Evolutionary conservation across 92 coral and sea anemone species (phyloP).

Genomic region (Heliopora coerulea): DNA sequence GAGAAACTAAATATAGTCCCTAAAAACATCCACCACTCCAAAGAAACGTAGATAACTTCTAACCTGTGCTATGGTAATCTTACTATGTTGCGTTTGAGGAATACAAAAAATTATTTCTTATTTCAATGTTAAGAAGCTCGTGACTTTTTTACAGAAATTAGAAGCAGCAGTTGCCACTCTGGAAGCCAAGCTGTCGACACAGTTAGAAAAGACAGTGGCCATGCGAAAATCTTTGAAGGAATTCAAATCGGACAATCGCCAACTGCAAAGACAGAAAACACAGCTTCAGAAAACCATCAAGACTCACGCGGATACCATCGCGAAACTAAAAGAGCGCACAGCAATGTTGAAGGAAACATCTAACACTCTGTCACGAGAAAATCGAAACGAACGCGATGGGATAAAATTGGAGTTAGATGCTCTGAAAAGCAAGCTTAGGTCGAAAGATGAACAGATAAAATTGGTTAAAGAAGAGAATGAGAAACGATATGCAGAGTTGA

Average conservation of each 20-base stretch:
- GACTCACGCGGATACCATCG: neutral
- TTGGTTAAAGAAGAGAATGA: neutral
- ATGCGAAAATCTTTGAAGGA: slow-evolving; percentile 7
- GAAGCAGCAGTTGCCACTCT: slow-evolving; percentile 1
- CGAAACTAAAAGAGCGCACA: neutral
- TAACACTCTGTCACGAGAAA: neutral
- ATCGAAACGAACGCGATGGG: neutral
- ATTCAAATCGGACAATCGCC: slow-evolving; percentile 7
- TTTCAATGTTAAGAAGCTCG: neutral
- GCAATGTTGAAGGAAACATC: neutral
- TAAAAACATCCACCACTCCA: too few species aligned
- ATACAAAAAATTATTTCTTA: neutral
- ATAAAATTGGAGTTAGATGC: neutral
- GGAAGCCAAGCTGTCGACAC: neutral
- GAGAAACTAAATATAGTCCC: too few species aligned
- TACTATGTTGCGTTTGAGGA: too few species aligned
- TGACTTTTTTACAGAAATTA: slow-evolving; percentile 6
- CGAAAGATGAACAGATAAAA: slow-evolving; percentile 28
- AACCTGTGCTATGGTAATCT: too few species aligned
- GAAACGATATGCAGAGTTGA: neutral
- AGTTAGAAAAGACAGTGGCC: slow-evolving; percentile 14
- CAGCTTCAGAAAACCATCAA: neutral
- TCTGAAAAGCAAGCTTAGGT: slow-evolving; percentile 1
- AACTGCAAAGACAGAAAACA: neutral
- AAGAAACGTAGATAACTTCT: too few species aligned